Evolutionary conservation across 2,797 vertebrate genomes (phyloP), one percentile per base, ranked within the genome.

Genomic region (Cynodonichthys magdalenae): DNA sequence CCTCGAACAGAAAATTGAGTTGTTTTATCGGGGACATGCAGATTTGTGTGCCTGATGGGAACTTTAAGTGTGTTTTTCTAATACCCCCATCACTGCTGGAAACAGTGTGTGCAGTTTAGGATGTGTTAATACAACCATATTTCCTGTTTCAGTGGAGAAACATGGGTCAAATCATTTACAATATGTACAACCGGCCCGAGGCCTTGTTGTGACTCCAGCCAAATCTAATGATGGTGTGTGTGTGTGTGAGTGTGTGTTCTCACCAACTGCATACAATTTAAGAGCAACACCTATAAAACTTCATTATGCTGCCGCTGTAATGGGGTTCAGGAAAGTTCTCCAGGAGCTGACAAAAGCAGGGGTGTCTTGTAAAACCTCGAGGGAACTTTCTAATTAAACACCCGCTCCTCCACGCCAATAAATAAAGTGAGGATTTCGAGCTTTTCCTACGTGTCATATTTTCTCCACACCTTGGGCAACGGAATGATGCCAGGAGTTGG

Each of bases 271-370:
- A 70, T 80, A 71, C 66, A 71, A 81, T 89, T 92, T 89, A 90
- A 92, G 86, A 91, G 87, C 85, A 90, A 80, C 84, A 87, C 77
- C 89, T 85, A 91, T 94, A 92, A 94, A 92, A 88, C 63, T 81
- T 90, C 90, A 93, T 94, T 92, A 92, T 71, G 81, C 74, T 88
- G 86, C 83, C 82, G 85, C 77, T 82, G 77, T 83, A 89, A 87
- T 86, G 79, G 81, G 83, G 89, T 84, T 87, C 79, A 89, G 87
- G 87, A 84, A 89, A 89, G 80, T 87, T 74, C 82, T 91, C 76
- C 71, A 59, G 81, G 81, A 85, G 81, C 88, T 87, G 87, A 85
- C 85, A 90, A 88, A 87, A 87, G 84, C 77, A 80, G 81, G 80
- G 84, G 79, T 75, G 79, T 84, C 82, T 92, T 79, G 89, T 90